Evolutionary conservation across 2,797 vertebrate genomes (phyloP).

Genomic region (Dryobates pubescens): DNA sequence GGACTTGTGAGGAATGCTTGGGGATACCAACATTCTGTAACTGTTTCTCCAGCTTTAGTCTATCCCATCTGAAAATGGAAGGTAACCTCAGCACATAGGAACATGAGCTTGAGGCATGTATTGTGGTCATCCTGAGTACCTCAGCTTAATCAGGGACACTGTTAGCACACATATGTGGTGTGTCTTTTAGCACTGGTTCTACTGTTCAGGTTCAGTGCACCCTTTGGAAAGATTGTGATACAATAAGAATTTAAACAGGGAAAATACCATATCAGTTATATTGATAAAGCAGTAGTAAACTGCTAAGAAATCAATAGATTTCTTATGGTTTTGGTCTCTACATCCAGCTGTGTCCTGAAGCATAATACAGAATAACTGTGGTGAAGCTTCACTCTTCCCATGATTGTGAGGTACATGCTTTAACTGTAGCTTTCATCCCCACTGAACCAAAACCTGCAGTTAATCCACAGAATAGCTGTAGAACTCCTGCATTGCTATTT

Average conservation of each 20-base stretch:
- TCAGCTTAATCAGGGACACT: not conserved
- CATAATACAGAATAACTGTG: not conserved
- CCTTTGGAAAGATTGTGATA: not conserved
- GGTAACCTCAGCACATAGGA: not conserved
- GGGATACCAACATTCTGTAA: not conserved
- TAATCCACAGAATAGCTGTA: not conserved
- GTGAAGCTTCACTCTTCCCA: not conserved
- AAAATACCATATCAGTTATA: not conserved
- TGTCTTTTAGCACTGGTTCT: not conserved
- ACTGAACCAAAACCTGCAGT: not conserved
- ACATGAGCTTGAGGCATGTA: not conserved
- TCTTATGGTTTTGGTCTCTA: not conserved
- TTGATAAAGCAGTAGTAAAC: not conserved
- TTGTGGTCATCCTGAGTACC: not conserved
- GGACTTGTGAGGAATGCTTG: not conserved
- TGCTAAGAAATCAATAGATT: not conserved
- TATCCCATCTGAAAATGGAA: not conserved
- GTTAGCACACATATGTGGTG: fast-evolving
- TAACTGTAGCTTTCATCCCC: not conserved
- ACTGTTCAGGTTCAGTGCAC: not conserved
- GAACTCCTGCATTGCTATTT: not conserved
- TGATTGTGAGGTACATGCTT: fast-evolving
- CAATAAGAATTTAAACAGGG: not conserved
- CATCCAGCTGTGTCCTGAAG: not conserved
- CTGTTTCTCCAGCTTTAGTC: not conserved